phyloP scores from a whole-genome alignment of 2,797 vertebrate species.

The Selene dorsalis region DNA sequence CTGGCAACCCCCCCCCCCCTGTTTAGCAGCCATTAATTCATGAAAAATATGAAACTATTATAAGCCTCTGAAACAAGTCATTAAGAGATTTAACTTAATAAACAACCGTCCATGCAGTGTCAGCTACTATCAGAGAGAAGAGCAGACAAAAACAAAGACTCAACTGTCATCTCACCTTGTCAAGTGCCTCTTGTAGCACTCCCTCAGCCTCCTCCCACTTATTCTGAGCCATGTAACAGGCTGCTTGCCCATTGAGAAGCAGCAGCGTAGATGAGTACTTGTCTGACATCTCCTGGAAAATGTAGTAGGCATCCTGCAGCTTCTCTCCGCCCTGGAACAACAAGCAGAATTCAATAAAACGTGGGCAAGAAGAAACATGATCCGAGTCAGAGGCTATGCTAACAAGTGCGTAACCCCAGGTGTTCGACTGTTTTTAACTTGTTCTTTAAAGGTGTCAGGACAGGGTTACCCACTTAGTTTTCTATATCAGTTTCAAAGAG shows the following conservation, averaged over 20 bases:
- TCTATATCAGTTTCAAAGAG: not conserved
- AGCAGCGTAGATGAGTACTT: slow-evolving; percentile 93
- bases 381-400: not conserved
- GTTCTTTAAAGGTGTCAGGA: not conserved
- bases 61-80: slow-evolving; percentile 1
- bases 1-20: not conserved
- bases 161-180: slow-evolving; percentile 86
- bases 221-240: slow-evolving; percentile 95
- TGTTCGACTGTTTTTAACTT: not conserved
- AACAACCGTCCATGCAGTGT: not conserved
- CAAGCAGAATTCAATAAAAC: slow-evolving; percentile 20
- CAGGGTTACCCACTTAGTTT: not conserved
- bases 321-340: slow-evolving; percentile 92
- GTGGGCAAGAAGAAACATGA: not conserved
- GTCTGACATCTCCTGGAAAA: slow-evolving; percentile 98
- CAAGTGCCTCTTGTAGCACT: slow-evolving; percentile 93
- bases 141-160: slow-evolving; percentile 15
- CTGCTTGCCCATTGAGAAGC: slow-evolving; percentile 93
- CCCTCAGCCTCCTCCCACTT: slow-evolving; percentile 97
- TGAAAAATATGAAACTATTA: not conserved
- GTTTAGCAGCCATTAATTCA: slow-evolving; percentile 2
- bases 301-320: slow-evolving; percentile 97
- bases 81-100: not conserved
- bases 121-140: not conserved
- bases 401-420: not conserved